Conservation (phyloP, 1,140 invertebrate species). For the Panagrolaimus sp. region DNA sequence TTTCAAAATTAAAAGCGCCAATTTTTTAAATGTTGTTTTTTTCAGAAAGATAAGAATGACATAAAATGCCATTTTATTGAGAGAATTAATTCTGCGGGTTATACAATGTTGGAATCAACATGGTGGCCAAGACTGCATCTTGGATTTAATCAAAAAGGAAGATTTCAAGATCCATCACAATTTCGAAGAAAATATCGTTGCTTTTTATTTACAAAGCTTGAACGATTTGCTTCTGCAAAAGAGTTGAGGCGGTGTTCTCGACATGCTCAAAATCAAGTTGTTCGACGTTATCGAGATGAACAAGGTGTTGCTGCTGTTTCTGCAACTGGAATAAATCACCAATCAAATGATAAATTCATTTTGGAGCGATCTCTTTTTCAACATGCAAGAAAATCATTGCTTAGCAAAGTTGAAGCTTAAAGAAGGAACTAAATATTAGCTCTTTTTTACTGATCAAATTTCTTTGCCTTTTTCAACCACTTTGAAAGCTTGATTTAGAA, state of each 20-base stretch:
- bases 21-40: not conserved
- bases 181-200: constrained; percentile 2
- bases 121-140: constrained; percentile 18
- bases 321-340: not conserved
- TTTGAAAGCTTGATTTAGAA: no score
- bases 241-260: not conserved
- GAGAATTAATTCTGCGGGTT: constrained; percentile 17
- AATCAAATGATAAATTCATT: not conserved
- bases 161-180: constrained; percentile 24
- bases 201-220: constrained; percentile 15
- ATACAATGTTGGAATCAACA: constrained; percentile 22
- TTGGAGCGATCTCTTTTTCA: constrained; percentile 7
- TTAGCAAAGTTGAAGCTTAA: constrained; percentile 12
- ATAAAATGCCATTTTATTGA: constrained; percentile 24
- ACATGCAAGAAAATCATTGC: not conserved
- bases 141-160: constrained; percentile 23
- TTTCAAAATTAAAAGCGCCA: not conserved
- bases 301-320: not conserved
- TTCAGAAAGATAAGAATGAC: constrained; percentile 17
- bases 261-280: not conserved
- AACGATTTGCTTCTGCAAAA: not conserved
- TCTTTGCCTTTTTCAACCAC: no score
- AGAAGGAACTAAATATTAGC: no score
- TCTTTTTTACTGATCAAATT: no score
- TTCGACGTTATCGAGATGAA: not conserved